Evolutionary conservation across 2,113 vertebrate genomes (phyloP), one percentile per base, ranked within the genome.

Genomic region (Pangasianodon hypophthalmus): DNA sequence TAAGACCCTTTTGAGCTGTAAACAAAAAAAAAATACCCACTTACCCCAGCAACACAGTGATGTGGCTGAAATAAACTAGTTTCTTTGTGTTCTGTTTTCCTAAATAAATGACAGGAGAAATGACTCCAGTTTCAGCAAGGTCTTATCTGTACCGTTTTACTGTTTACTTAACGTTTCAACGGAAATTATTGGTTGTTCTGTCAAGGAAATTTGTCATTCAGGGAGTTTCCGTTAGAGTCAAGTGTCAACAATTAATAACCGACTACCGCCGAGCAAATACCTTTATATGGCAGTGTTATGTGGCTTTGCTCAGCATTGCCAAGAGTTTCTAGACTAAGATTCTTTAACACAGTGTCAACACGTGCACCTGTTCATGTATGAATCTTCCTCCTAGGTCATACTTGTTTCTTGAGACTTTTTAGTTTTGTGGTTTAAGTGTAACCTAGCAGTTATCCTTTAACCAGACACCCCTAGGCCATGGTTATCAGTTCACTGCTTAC

Each of bases 361-460:
- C 0, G 0, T 81, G 19, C 44, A 24, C 19, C 41, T 52, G 87
- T 44, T 44, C 37, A 21, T 73, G 50, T 84, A 32, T 73, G 26
- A 82, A 58, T 67, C n/a, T 1, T 37, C 46, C 79, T 56, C 48
- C n/a, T 21, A 44, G 87, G 50, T 73, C 87, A 88, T 69, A 44
- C 37, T 3, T 29, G 3, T 71, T 52, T 88, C 48, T 48, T 41
- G 37, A 73, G 32, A 44, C 54, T 58, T 60, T 62, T 62, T 84
- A 24, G 58, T 88, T 88, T 82, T 86, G 44, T 86, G 54, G 41
- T 91, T 4, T 10, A 79, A 90, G 82, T 91, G 93, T 91, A 90
- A 46, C 52, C 21, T 71, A 56, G 81, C 82, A 86, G 95, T 96
- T 95, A 96, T 84, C 64, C 90, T 92, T 95, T 96, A 96, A 96